A percentile compares a stretch with the other conserved stretches of the same genome.
phyloP scores from a whole-genome alignment of 2,113 vertebrate species.

The Gopherus evgoodei region DNA sequence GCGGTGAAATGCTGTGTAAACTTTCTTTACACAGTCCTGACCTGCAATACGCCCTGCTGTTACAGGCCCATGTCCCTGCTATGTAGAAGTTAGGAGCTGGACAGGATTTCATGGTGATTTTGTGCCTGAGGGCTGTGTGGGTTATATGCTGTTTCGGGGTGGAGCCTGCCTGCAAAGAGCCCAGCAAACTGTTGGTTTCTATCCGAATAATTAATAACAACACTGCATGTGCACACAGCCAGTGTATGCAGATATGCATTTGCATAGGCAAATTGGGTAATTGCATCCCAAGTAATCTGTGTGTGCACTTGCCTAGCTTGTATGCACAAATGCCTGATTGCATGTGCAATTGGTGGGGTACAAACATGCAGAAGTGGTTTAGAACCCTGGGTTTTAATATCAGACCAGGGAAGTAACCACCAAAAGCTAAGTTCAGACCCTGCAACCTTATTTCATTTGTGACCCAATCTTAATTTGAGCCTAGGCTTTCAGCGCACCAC shows the following conservation, averaged over 20 bases:
- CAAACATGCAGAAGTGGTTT: not conserved
- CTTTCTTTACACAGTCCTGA: not conserved
- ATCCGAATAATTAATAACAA: not conserved
- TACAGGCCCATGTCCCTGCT: rapidly evolving
- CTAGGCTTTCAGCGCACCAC: not conserved
- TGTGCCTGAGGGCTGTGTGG: not conserved
- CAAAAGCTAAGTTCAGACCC: not conserved
- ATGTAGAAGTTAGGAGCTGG: not conserved
- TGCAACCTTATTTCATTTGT: not conserved
- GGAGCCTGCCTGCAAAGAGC: not conserved
- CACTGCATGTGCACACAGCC: not conserved
- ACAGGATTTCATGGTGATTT: not conserved
- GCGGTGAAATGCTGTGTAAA: not conserved
- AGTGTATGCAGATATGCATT: not conserved
- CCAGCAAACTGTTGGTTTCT: not conserved
- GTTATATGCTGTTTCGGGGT: not conserved
- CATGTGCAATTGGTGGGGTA: rapidly evolving
- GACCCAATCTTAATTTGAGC: not conserved
- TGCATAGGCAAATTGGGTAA: not conserved
- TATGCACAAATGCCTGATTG: not conserved
- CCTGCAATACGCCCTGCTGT: rapidly evolving
- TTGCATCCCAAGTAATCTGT: not conserved
- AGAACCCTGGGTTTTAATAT: not conserved
- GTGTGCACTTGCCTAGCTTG: not conserved
- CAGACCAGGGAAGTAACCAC: not conserved